phyloP scores from a whole-genome alignment of 2,888 invertebrate species.

The Orchesellides sinensis region DNA sequence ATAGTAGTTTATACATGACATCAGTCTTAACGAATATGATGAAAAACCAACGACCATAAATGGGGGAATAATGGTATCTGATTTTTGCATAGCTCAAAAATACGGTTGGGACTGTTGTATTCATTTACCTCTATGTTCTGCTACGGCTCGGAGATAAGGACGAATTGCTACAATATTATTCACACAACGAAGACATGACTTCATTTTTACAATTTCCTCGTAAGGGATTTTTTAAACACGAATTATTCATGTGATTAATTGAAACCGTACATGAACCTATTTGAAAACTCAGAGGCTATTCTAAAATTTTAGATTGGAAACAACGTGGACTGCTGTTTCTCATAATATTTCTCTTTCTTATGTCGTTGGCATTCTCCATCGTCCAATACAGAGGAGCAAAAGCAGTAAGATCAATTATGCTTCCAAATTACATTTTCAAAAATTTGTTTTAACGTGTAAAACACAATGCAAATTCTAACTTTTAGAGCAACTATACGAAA shows the following conservation, averaged over 20 bases:
- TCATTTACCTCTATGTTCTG: conserved; percentile 60
- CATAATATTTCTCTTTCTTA: conserved; percentile 54
- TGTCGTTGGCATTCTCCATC: conserved; percentile 59
- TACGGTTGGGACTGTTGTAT: conserved; percentile 41
- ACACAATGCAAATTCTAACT: neutral
- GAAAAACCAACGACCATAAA: no score
- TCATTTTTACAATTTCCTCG: conserved; percentile 54
- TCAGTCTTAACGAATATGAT: no score
- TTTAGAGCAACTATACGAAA: conserved; percentile 49
- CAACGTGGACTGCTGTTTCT: conserved; percentile 59
- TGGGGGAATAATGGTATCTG: neutral
- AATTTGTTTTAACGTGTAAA: neutral
- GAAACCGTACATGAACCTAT: neutral
- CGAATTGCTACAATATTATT: conserved; percentile 51
- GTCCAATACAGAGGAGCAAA: conserved; percentile 53
- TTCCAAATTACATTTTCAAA: neutral
- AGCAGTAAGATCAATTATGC: conserved; percentile 53
- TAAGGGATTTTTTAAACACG: conserved; percentile 8
- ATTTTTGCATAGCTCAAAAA: conserved; percentile 48
- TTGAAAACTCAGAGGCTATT: neutral
- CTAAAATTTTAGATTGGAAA: conserved; percentile 52
- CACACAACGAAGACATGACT: conserved; percentile 62
- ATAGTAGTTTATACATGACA: no score
- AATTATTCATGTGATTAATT: neutral
- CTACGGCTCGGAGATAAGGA: conserved; percentile 52